Evolutionary conservation across 2,797 vertebrate genomes (phyloP), one percentile per base, ranked within the genome.

Genomic region (Phalanger gymnotis): DNA sequence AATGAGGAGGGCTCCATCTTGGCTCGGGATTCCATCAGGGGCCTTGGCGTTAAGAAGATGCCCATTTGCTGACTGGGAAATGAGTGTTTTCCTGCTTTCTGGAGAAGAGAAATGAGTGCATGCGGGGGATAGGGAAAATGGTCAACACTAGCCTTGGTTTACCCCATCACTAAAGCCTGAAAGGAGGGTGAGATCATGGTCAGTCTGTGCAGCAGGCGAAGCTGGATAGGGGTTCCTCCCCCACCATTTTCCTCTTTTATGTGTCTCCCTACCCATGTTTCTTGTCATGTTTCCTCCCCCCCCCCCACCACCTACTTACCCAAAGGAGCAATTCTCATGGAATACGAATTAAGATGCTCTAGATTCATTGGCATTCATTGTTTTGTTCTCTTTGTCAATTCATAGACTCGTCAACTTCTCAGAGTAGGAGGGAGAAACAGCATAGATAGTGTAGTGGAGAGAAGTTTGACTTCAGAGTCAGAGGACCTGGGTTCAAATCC

Each of bases 1-100:
- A 98, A 98, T n/a, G 96, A 96, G 96, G 96, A 92, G 96, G 95
- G 94, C 40, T 94, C 91, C 91, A 92, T 93, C 94, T 73, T 94
- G 92, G 90, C 57, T 92, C 81, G 94, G 55, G 94, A 91, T 95
- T 81, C 94, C 92, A 90, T 61, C 4, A n/a, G 73, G 56, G 87
- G 61, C 73, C 93, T 93, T 87, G 1, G 22, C 3, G 0, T 47
- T 27, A 47, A 47, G 73, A 81, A 81, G 57, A 90, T 13, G 4
- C n/a, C 28, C 5, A 0, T 51, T 51, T 19, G n/a, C 3, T 0
- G 4, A 61, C n/a, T 9, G 13, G 13, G 27, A 90, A 5, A n/a
- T 9, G 47, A 81, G 19, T 47, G 47, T 87, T 87, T 91, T 92
- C 31, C 19, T n/a, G 0, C 0, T 2, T 66, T 27, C 5, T 52